Evolutionary conservation across 1,140 invertebrate genomes (phyloP).

Genomic region (Apis mellifera): DNA sequence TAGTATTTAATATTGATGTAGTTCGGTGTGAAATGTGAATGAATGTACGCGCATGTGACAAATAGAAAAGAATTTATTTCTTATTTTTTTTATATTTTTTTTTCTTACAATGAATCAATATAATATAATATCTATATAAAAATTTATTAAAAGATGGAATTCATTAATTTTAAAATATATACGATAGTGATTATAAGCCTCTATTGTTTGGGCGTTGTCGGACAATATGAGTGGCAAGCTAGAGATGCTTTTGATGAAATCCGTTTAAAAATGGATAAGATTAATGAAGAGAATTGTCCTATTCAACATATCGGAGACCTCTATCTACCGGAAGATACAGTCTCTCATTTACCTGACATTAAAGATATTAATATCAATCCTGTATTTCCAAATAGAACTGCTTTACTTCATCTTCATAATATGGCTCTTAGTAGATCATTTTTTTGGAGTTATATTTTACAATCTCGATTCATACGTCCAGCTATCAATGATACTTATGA

Average conservation of each 20-base stretch:
- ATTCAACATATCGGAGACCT: constrained; percentile 93
- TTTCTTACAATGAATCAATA: not conserved
- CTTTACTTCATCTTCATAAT: constrained; percentile 96
- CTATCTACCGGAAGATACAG: constrained; percentile 90
- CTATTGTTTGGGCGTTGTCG: constrained; percentile 84
- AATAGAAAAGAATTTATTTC: not conserved
- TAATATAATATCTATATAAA: not conserved
- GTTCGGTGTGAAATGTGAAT: not conserved
- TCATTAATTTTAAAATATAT: not conserved
- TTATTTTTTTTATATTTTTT: not conserved
- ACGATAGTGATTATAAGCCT: constrained; percentile 39
- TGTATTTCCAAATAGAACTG: constrained; percentile 96
- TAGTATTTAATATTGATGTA: constrained; percentile 1
- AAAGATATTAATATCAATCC: constrained; percentile 98
- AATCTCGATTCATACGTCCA: constrained; percentile 93
- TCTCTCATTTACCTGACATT: constrained; percentile 96
- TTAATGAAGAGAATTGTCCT: constrained; percentile 92
- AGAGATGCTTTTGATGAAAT: constrained; percentile 95
- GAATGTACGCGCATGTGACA: not conserved
- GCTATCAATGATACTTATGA: constrained; percentile 96
- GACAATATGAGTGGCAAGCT: constrained; percentile 94
- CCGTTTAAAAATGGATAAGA: constrained; percentile 89
- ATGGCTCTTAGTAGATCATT: constrained; percentile 96
- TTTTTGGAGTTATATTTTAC: constrained; percentile 97
- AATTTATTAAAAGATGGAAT: constrained; percentile 7